Conservation (phyloP, 2,113 vertebrate genomes). For the Vombatus ursinus region DNA sequence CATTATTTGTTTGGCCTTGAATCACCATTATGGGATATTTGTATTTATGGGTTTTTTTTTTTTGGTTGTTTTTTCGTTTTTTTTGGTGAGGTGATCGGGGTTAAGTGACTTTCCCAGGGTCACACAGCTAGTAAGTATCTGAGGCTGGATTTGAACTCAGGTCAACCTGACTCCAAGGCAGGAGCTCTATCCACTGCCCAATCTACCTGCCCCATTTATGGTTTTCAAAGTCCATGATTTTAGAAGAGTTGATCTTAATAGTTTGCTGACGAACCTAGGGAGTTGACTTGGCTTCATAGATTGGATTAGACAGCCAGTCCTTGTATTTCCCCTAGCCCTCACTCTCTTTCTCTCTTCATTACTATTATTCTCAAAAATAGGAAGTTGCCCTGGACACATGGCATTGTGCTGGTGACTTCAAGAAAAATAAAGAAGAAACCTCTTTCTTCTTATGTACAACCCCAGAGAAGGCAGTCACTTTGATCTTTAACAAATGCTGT, state of each 20-base stretch:
- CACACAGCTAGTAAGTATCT: too few species aligned
- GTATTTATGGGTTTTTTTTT: neutral
- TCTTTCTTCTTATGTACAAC: neutral
- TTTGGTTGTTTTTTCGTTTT: too few species aligned
- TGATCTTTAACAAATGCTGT: slow-evolving; percentile 29
- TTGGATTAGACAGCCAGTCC: neutral
- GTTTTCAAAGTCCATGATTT: neutral
- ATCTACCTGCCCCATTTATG: neutral
- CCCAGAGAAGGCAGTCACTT: neutral
- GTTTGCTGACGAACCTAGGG: slow-evolving; percentile 5
- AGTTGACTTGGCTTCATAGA: slow-evolving; percentile 7
- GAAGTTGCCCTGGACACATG: neutral
- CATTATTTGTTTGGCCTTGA: neutral
- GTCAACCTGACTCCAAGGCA: too few species aligned
- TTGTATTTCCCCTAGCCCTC: neutral
- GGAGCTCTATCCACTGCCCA: too few species aligned
- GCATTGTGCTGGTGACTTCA: neutral
- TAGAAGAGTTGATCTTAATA: neutral
- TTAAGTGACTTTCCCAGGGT: too few species aligned
- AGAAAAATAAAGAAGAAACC: neutral
- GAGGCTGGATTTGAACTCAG: too few species aligned
- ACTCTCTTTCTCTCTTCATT: neutral
- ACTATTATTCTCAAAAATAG: neutral
- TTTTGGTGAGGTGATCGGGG: too few species aligned
- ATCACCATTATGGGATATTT: neutral